Evolutionary conservation across 2,113 vertebrate species (phyloP).

Genomic region (Bathybates hornii): DNA sequence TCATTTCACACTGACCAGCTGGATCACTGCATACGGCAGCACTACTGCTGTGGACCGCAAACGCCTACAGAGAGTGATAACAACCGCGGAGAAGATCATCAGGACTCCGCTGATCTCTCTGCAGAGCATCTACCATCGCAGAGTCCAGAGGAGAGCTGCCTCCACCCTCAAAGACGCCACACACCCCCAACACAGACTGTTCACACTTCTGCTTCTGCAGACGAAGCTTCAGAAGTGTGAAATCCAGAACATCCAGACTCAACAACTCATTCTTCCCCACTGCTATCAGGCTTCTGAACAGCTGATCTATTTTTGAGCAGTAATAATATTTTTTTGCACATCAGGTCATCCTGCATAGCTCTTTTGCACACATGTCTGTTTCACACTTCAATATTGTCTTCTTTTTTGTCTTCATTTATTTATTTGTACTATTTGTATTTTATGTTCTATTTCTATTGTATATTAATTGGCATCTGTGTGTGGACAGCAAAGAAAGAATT

Average conservation of each 20-base stretch:
- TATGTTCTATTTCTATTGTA: neutral
- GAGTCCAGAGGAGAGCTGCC: neutral
- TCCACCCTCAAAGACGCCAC: neutral
- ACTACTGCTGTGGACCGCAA: neutral
- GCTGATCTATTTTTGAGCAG: neutral
- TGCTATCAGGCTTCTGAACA: neutral
- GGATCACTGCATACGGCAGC: neutral
- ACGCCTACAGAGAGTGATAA: neutral
- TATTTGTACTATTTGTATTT: neutral
- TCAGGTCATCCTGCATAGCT: neutral
- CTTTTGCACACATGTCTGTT: neutral
- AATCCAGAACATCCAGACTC: neutral
- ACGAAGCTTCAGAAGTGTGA: too few relatives aligned
- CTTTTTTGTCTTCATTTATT: neutral
- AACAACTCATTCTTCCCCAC: neutral
- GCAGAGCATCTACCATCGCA: neutral
- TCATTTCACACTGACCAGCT: neutral
- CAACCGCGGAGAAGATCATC: neutral
- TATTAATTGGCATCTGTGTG: neutral
- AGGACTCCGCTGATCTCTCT: rapidly evolving
- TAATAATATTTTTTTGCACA: neutral
- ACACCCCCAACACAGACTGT: neutral
- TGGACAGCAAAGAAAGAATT: neutral
- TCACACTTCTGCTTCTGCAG: neutral
- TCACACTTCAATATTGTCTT: neutral